These are phyloP conservation scores for Hozukius guyotensis DNA, from an alignment of 2,797 vertebrate species.

Conservation along the genomic window DNA sequence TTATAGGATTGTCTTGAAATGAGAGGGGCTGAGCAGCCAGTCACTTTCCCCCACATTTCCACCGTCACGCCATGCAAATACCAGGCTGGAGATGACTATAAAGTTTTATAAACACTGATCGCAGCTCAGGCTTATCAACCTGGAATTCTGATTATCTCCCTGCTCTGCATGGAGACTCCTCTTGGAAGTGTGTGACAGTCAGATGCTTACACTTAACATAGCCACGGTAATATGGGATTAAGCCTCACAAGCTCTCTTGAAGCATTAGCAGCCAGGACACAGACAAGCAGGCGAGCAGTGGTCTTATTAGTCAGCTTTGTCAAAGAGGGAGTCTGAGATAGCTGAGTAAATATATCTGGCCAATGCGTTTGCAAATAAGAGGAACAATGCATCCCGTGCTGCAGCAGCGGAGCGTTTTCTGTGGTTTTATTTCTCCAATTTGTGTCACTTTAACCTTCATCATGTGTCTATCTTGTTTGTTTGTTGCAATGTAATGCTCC, in stretches of 20 bases:
- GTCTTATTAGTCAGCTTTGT: conserved; percentile 65
- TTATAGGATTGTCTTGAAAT: conserved; percentile 66
- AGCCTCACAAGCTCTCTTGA: conserved; percentile 64
- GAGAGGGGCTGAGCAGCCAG: conserved; percentile 12
- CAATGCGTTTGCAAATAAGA: conserved; percentile 1
- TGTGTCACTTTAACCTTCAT: background rate
- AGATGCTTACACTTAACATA: conserved; percentile 77
- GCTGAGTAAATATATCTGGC: conserved; percentile 44
- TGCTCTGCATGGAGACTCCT: conserved; percentile 31
- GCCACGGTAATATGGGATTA: conserved; percentile 79
- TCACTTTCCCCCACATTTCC: conserved; percentile 12
- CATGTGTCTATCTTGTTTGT: conserved; percentile 6
- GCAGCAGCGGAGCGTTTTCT: background rate
- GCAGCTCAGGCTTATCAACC: conserved; percentile 40
- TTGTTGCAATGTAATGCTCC: conserved; percentile 32
- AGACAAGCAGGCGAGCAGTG: conserved; percentile 53
- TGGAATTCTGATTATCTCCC: conserved; percentile 60
- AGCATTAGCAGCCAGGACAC: conserved; percentile 66
- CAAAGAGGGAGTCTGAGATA: conserved; percentile 35
- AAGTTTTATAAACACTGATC: conserved; percentile 33
- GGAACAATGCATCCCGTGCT: background rate
- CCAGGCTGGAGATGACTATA: background rate
- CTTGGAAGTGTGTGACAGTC: conserved; percentile 64
- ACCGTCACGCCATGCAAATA: background rate
- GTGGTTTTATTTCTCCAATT: background rate